Evolutionary conservation across 2,797 vertebrate genomes (phyloP), one percentile per base, ranked within the genome.

Genomic region (Hyperoplus immaculatus): DNA sequence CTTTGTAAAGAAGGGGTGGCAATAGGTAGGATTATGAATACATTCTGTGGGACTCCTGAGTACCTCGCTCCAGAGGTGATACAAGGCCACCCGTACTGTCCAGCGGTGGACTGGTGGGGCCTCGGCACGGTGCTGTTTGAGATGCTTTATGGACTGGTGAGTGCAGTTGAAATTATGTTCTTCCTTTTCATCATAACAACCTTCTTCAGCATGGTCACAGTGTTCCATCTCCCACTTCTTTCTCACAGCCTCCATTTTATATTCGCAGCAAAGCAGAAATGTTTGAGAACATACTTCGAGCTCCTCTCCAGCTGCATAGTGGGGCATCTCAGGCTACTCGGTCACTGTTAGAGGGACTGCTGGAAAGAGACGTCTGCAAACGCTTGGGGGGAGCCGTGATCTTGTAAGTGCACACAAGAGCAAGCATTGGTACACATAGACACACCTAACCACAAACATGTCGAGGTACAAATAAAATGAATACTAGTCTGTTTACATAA

Each of bases 11-110:
- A 98, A 94, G 97, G 96, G 84, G 93, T 92, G 86, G 95, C 96
- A 61, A 92, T 95, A 39, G 97, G 96, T 0, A 96, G 95, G 79
- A 95, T 96, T 0, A 99, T 97, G 21, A 96, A 96, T 77, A 99
- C 97, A 9, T 98, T 99, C 92, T 99, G 98, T 0, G 98, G 98
- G 86, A 99, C 98, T 0, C 98, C 97, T 0, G 97, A 99, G 94
- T 96, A 96, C 77, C 84, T 96, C 4, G 94, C 95, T 36, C 95
- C 96, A 41, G 96, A 96, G 86, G 95, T 96, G 55, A 92, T 96
- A 16, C 84, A 79, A 67, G 94, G 95, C 64, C 81, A 91, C 3
- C 75, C 94, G 0, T 96, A 96, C 16, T 94, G 92, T 78, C 88
- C 90, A 10, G 90, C 92, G 0, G 95, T 96, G 81, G 96, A 96